Percentiles rank a stretch among this genome's conserved stretches.
phyloP scores from a whole-genome alignment of 2,113 vertebrate genomes.

The Sminthopsis crassicaudata region DNA sequence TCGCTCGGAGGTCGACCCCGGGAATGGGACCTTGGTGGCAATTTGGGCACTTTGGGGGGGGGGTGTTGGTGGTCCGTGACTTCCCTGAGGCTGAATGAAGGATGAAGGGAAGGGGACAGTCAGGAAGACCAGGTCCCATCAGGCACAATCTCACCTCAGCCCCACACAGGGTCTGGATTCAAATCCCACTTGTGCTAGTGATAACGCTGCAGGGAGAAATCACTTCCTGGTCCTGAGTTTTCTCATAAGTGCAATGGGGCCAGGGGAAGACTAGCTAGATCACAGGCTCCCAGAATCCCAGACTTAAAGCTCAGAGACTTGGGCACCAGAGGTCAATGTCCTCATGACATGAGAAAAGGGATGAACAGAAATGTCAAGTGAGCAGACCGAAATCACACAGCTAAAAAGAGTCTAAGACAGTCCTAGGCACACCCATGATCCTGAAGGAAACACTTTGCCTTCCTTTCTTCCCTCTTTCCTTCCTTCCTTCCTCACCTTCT shows the following conservation, averaged over 20 bases:
- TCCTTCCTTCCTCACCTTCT: background rate
- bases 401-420: background rate
- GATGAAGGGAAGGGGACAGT: background rate
- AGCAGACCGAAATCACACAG: background rate
- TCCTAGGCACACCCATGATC: background rate
- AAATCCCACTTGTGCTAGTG: background rate
- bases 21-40: slow-evolving; percentile 15
- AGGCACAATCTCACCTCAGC: background rate
- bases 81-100: background rate
- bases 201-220: background rate
- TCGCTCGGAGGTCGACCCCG: background rate
- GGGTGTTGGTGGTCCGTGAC: background rate
- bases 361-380: background rate
- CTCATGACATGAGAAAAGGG: background rate
- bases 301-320: background rate
- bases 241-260: background rate
- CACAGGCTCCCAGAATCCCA: background rate
- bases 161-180: no score
- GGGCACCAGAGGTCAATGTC: no score
- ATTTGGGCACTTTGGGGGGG: no score
- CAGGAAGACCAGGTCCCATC: background rate
- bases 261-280: background rate
- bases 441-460: background rate
- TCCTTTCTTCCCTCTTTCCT: background rate
- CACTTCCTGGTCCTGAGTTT: background rate